Base-by-base conservation (phyloP, 2,113 vertebrate genomes). In the Cyanoramphus novaezelandiae region DNA sequence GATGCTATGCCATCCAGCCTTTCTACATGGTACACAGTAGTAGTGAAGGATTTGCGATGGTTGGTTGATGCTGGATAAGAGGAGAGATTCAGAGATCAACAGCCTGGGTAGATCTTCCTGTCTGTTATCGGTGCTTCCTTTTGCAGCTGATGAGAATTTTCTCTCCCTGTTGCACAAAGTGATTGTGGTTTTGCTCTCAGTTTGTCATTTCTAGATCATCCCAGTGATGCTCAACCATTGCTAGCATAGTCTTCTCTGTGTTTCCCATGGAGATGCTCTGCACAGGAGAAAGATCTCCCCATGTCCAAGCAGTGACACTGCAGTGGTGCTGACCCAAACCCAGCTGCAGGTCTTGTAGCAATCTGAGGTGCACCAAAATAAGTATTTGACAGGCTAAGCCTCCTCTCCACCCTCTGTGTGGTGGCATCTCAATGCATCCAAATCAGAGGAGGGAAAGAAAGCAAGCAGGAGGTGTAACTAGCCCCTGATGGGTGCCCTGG, bases 201-300 rank as follows among this genome's bases (percentile, higher is more conserved):
- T 1, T 1, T 47, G 8, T 89, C 3, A 0, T 65, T 91, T 81
- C 46, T 46, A 70, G 59, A 69, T 35, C 35, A 60, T 47, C 11
- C n/a, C 1, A 2, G 5, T 44, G 13, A 44, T 78, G 33, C 0
- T 92, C 10, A 27, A 0, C 24, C 17, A 16, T 67, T 71, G n/a
- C n/a, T 90, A 15, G 31, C 17, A 4, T 33, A 11, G 33, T 76
- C 15, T 33, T 47, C 24, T 80, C 27, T 47, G 5, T 68, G 29
- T 59, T 93, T 85, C 39, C 55, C 15, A 2, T 31, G 65, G 65
- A 55, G 57, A 27, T 78, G 35, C 52, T 86, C 12, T 78, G 33
- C n/a, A 11, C 25, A 43, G 23, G 43, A 86, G 59, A 55, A 80
- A 31, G 17, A 28, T 63, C 41, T 70, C 15, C 29, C 28, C 6